Evolutionary conservation across 2,888 invertebrate species (phyloP), one percentile per base, ranked within the genome.

Genomic region (Lottia gigantea): DNA sequence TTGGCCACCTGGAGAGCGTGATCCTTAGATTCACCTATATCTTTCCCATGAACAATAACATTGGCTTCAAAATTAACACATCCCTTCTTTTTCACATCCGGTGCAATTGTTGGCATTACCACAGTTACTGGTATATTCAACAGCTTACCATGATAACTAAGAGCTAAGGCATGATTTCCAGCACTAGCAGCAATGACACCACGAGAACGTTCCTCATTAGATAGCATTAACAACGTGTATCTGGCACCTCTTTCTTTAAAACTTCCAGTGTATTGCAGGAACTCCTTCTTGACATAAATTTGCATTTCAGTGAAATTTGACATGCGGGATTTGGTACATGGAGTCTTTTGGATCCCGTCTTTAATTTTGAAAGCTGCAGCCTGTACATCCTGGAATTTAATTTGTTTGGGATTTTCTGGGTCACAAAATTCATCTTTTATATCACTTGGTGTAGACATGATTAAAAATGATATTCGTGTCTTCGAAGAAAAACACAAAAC

Each of bases 171-270:
- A 89, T 98, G 97, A 88, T 97, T 98, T 0, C 97, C 97, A 68
- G 97, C 91, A 0, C 96, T 96, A 0, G 97, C 97, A 0, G 97
- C 95, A 71, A 96, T 95, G 0, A 97, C 95, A 1, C 97, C 97
- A 3, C 88, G 23, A 6, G 23, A 6, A 7, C 23, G 14, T 66
- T 72, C 76, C 80, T 88, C 88, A 72, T 92, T 90, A 1, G 92
- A 89, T 3, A 97, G 90, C 87, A 93, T 93, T 64, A 95, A 88
- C 64, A 97, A 89, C 0, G 95, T 94, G 84, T 95, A 95, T 19
- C 96, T 91, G 0, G 97, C 97, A 0, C 97, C 97, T 74, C 97
- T 92, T 87, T 98, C 97, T 88, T 97, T 97, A 87, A 97, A 97
- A 89, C 96, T 40, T 86, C 97, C 97, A n/a, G 97, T 98, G 76